Percentiles rank a stretch among this genome's conserved stretches.
phyloP scores from a whole-genome alignment of 1,140 invertebrate species.

The Alviniconcha marisindica region DNA sequence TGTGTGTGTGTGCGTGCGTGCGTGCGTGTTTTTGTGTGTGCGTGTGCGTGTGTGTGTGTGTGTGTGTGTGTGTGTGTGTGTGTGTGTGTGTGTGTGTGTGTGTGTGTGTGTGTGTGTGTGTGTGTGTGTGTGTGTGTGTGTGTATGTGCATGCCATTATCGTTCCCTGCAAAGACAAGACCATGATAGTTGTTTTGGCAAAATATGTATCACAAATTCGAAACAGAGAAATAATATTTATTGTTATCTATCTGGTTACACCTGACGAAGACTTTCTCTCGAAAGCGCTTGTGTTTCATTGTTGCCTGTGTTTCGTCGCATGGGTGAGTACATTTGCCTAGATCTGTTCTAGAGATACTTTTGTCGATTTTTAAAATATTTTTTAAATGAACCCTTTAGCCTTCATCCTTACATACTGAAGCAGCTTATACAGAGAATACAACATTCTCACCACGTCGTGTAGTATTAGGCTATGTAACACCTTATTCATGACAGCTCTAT shows the following conservation, averaged over 20 bases:
- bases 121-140: slow-evolving; percentile 24
- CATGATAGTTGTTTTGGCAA: not conserved
- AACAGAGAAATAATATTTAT: too few relatives aligned
- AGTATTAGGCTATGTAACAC: not conserved
- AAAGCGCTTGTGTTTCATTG: not conserved
- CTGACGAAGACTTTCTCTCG: not conserved
- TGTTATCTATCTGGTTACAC: not conserved
- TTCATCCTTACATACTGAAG: too few relatives aligned
- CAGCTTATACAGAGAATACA: not conserved
- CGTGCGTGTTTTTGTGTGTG: not conserved
- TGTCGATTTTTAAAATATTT: too few relatives aligned
- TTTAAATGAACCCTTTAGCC: too few relatives aligned
- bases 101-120: slow-evolving; percentile 24
- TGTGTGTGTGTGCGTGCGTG: not conserved
- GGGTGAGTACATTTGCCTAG: not conserved
- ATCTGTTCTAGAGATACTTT: too few relatives aligned
- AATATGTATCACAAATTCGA: not conserved
- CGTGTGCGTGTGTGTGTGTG: slow-evolving; percentile 15
- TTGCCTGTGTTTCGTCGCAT: too few relatives aligned
- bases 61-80: slow-evolving; percentile 5
- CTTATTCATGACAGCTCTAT: not conserved
- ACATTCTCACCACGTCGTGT: not conserved
- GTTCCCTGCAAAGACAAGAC: not conserved
- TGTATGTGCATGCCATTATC: not conserved
- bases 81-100: slow-evolving; percentile 18